Evolutionary conservation across 2,888 invertebrate genomes (phyloP).

Genomic region (Nudaria mundana): DNA sequence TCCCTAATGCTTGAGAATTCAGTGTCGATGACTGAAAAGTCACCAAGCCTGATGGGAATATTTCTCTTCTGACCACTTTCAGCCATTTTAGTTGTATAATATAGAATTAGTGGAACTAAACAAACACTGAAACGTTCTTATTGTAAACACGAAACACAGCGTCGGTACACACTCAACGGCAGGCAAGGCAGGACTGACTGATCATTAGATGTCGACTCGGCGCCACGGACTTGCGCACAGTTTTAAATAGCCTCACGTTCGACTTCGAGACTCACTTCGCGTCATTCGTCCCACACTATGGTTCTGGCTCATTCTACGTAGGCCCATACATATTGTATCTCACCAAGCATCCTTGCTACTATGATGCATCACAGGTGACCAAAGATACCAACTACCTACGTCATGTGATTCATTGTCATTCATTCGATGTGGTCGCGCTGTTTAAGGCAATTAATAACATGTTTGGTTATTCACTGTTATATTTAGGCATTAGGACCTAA

Average conservation of each 20-base stretch:
- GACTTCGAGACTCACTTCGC: constrained; percentile 64
- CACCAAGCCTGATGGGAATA: constrained; percentile 96
- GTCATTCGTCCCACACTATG: constrained; percentile 75
- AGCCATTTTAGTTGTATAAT: constrained; percentile 84
- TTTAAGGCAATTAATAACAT: constrained; percentile 54
- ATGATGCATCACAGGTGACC: constrained; percentile 36
- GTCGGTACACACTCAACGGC: constrained; percentile 65
- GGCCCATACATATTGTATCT: constrained; percentile 36
- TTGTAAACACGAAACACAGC: constrained; percentile 72
- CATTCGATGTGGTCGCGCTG: constrained; percentile 53
- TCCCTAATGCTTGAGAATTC: constrained; percentile 98
- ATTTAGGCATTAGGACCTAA: not conserved
- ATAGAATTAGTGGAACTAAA: constrained; percentile 68
- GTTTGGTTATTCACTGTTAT: constrained; percentile 31
- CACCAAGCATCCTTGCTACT: constrained; percentile 29
- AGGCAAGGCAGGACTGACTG: constrained; percentile 78
- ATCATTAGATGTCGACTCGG: constrained; percentile 79
- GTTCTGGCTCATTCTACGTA: constrained; percentile 79
- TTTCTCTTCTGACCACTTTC: constrained; percentile 92
- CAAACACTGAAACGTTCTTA: constrained; percentile 74
- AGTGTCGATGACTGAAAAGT: constrained; percentile 97
- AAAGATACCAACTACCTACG: constrained; percentile 48
- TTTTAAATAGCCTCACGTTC: constrained; percentile 80
- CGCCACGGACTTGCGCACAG: constrained; percentile 79
- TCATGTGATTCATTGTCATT: constrained; percentile 70